Base-by-base conservation (phyloP, 2,888 invertebrate species). In the Hyposoter dolosus region DNA sequence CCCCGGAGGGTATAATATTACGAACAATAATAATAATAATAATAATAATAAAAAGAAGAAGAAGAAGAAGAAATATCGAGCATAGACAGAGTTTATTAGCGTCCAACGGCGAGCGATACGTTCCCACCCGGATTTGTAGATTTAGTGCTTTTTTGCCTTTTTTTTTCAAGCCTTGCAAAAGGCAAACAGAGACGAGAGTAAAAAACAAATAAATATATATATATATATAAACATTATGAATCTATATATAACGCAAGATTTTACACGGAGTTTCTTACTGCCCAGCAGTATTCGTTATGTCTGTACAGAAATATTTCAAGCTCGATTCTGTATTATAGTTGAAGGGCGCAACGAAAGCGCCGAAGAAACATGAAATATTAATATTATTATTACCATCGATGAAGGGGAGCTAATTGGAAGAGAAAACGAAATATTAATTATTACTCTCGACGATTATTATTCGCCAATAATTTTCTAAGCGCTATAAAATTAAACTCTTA, bases 401-500 rank as follows among this genome's bases (percentile, higher is more conserved):
- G 80, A 65, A 84, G 75, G 68, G 35, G 12, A 60, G 77, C 66
- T 28, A 40, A 78, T 69, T 40, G 65, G 71, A 69, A 77, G 78
- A 68, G 69, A 69, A 63, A 84, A 85, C 40, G 66, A 86, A 85
- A 85, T 83, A 88, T 86, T 85, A 88, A 86, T 76, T 86, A 82
- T 84, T 88, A 83, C 82, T 87, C 81, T 86, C 86, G 88, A 88
- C 84, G 88, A 88, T 88, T 88, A 88, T 85, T 84, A 87, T 86
- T 71, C 17, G 90, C 87, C 87, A 88, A 88, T 90, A 87, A 89
- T 92, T 91, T 86, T 83, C 87, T 90, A 90, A 90, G 87, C 86
- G 83, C 88, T 89, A 88, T 86, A 80, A 85, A 60, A 91, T 91
- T 89, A 90, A 79, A 87, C 85, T 90, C 91, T 91, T 91, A 90